A percentile compares a stretch with the other conserved stretches of the same genome.
These are phyloP conservation scores for Acanthiza pusilla DNA, from an alignment of 2,797 vertebrate species.

Conservation along the genomic window DNA sequence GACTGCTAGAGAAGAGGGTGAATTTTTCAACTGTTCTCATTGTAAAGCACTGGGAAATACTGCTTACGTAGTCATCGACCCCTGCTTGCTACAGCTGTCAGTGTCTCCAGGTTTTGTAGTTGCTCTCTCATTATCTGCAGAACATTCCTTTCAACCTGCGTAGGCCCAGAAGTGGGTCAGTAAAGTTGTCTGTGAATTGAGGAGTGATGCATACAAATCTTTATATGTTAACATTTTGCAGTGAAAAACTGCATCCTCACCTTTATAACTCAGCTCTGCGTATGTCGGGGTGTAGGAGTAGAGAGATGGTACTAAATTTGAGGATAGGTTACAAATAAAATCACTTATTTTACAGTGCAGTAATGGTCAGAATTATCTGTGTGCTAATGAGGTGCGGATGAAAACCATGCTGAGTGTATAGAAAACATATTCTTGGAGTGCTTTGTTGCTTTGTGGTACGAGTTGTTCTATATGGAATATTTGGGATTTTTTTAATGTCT, in stretches of 20 bases:
- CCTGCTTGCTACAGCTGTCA: slow-evolving; percentile 8
- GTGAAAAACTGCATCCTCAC: background rate
- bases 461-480: background rate
- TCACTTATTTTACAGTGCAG: background rate
- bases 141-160: background rate
- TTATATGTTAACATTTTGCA: background rate
- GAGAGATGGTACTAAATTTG: background rate
- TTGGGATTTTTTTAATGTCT: slow-evolving; percentile 21
- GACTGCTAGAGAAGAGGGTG: background rate
- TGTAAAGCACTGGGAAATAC: slow-evolving; percentile 3
- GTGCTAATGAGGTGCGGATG: slow-evolving; percentile 25
- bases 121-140: background rate
- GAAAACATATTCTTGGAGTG: slow-evolving; percentile 9
- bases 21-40: background rate
- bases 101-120: background rate
- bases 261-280: background rate
- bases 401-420: slow-evolving; percentile 30
- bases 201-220: background rate
- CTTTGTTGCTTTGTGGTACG: background rate
- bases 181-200: background rate
- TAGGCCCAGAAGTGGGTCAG: background rate
- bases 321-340: background rate
- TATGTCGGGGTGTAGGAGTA: background rate
- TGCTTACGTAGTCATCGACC: background rate
- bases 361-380: slow-evolving; percentile 34